phyloP scores from a whole-genome alignment of 2,797 vertebrate species.

The Premnoplex brunnescens region DNA sequence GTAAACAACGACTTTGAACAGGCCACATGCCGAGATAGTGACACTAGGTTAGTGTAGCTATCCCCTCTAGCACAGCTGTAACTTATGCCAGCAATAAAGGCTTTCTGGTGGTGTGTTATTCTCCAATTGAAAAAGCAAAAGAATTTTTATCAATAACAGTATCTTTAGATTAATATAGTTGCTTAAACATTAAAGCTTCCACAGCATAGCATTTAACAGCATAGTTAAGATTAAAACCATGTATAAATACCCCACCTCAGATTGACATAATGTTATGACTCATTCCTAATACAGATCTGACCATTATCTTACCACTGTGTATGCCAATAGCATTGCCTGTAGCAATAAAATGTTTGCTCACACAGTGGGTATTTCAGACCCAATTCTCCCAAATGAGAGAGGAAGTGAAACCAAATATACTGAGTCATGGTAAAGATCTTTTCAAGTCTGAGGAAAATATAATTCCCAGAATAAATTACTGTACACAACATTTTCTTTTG shows the following conservation, averaged over 20 bases:
- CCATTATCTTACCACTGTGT: background rate
- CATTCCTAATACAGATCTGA: background rate
- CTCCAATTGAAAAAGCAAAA: conserved; percentile 21
- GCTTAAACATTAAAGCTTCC: conserved; percentile 26
- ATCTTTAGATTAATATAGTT: conserved; percentile 17
- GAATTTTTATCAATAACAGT: conserved; percentile 32
- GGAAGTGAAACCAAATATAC: background rate
- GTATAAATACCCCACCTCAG: background rate
- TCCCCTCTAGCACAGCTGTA: conserved; percentile 21
- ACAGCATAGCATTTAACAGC: background rate
- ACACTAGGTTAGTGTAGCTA: conserved; percentile 4
- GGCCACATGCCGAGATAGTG: conserved; percentile 20
- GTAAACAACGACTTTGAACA: conserved; percentile 48
- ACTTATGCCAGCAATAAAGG: conserved; percentile 23
- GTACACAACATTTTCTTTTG: conserved; percentile 30
- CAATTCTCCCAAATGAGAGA: background rate
- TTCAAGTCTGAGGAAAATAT: conserved; percentile 13
- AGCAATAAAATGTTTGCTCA: background rate
- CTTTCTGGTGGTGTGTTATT: background rate
- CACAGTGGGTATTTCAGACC: background rate
- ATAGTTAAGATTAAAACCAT: conserved; percentile 36
- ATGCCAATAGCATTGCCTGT: background rate
- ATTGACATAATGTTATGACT: background rate
- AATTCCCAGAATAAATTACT: conserved; percentile 5
- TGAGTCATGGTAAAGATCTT: conserved; percentile 32